Conservation (phyloP, 2,113 vertebrate genomes). For the Rhinolophus ferrumequinum region DNA sequence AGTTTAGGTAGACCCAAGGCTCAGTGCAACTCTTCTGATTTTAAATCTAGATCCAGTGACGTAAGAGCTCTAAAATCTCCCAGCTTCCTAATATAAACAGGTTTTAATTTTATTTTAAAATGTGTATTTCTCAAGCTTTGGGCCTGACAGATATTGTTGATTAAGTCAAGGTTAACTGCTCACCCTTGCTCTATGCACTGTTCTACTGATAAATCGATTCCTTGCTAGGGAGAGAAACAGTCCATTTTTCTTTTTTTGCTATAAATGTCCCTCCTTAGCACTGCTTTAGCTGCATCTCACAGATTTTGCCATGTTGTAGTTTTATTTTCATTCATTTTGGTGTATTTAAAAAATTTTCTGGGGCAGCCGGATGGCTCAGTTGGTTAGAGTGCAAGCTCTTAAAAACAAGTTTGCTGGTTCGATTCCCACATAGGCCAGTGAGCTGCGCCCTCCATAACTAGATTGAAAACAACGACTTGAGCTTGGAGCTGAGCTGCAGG, state of each 20-base stretch:
- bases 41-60: not conserved
- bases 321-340: conserved; percentile 2
- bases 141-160: not conserved
- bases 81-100: not conserved
- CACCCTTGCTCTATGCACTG: not conserved
- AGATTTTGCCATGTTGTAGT: not conserved
- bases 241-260: not conserved
- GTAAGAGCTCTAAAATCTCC: not conserved
- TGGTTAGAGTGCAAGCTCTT: no score
- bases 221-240: not conserved
- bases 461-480: no score
- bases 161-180: not conserved
- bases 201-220: not conserved
- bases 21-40: not conserved
- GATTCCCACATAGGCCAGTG: no score
- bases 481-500: no score
- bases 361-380: no score
- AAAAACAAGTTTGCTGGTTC: no score
- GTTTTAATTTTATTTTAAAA: not conserved
- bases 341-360: not conserved
- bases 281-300: not conserved
- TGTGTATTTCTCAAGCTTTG: not conserved
- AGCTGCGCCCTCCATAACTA: no score
- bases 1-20: not conserved
- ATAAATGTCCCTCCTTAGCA: not conserved